Conservation (phyloP, 2,888 invertebrate genomes). For the Nymphalis urticae region DNA sequence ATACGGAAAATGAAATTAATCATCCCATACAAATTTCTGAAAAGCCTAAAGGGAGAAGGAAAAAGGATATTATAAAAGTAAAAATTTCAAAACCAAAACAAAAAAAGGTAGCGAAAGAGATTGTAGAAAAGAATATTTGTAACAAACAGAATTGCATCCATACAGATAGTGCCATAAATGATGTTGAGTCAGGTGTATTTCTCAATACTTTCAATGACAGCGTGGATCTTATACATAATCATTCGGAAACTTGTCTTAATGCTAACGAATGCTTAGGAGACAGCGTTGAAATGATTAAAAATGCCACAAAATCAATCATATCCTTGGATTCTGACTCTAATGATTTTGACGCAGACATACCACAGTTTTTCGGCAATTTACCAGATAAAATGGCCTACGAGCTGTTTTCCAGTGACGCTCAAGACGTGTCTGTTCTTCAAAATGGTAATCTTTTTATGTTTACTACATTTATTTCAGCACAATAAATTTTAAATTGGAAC, state of each 20-base stretch:
- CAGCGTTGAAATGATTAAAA: slow-evolving; percentile 61
- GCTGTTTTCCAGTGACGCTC: slow-evolving; percentile 51
- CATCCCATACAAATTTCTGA: slow-evolving; percentile 34
- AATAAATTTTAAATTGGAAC: no score
- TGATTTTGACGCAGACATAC: slow-evolving; percentile 18
- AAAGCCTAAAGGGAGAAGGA: slow-evolving; percentile 49
- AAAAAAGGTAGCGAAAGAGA: slow-evolving; percentile 41
- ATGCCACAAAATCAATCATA: slow-evolving; percentile 52
- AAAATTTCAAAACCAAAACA: slow-evolving; percentile 64
- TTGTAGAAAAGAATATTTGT: slow-evolving; percentile 19
- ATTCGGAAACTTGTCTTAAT: slow-evolving; percentile 70
- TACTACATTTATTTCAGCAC: background rate
- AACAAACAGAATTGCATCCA: slow-evolving; percentile 21
- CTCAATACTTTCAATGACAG: slow-evolving; percentile 50
- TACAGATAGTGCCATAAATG: slow-evolving; percentile 60
- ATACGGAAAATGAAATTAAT: slow-evolving; percentile 39
- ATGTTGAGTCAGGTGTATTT: slow-evolving; percentile 52
- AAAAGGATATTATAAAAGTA: slow-evolving; percentile 70
- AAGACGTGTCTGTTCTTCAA: slow-evolving; percentile 41
- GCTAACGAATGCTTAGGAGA: slow-evolving; percentile 63
- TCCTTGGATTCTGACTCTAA: slow-evolving; percentile 52
- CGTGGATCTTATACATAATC: slow-evolving; percentile 71
- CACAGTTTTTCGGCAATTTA: slow-evolving; percentile 29
- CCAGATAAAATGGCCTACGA: slow-evolving; percentile 43
- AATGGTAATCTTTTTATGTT: slow-evolving; percentile 26